A percentile compares a stretch with the other conserved stretches of the same genome.
phyloP scores from a whole-genome alignment of 2,888 invertebrate genomes.

The Marronus borbonicus region DNA sequence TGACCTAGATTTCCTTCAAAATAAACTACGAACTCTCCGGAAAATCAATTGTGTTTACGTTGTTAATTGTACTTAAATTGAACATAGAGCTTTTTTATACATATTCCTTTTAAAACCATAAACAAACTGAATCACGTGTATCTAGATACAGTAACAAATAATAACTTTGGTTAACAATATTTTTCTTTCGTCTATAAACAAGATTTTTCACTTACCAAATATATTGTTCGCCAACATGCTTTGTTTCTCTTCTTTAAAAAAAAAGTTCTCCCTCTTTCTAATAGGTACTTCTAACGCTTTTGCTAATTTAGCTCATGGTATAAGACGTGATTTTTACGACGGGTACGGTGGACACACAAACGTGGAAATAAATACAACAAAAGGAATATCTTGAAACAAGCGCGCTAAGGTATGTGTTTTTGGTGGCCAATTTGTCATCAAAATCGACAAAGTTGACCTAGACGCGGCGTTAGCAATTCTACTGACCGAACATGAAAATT shows the following conservation, averaged over 20 bases:
- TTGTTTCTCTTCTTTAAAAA: slow-evolving; percentile 19
- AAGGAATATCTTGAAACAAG: slow-evolving; percentile 4
- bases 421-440: slow-evolving; percentile 38
- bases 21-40: slow-evolving; percentile 36
- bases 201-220: slow-evolving; percentile 33
- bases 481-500: slow-evolving; percentile 42
- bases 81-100: neutral
- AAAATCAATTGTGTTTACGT: slow-evolving; percentile 51
- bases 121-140: neutral
- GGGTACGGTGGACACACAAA: slow-evolving; percentile 34
- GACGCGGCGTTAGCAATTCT: slow-evolving; percentile 46
- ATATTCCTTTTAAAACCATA: neutral
- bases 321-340: slow-evolving; percentile 2
- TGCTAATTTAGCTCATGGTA: slow-evolving; percentile 36
- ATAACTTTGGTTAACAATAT: neutral
- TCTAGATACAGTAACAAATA: neutral
- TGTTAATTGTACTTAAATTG: slow-evolving; percentile 17
- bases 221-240: slow-evolving; percentile 48
- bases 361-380: slow-evolving; percentile 31
- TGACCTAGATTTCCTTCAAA: slow-evolving; percentile 49
- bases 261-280: neutral
- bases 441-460: slow-evolving; percentile 46
- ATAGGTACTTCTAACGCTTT: slow-evolving; percentile 18
- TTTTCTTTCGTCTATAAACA: neutral
- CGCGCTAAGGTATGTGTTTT: slow-evolving; percentile 37